Evolutionary conservation across 2,113 vertebrate species (phyloP), one percentile per base, ranked within the genome.

Genomic region (Hippoglossus stenolepis): DNA sequence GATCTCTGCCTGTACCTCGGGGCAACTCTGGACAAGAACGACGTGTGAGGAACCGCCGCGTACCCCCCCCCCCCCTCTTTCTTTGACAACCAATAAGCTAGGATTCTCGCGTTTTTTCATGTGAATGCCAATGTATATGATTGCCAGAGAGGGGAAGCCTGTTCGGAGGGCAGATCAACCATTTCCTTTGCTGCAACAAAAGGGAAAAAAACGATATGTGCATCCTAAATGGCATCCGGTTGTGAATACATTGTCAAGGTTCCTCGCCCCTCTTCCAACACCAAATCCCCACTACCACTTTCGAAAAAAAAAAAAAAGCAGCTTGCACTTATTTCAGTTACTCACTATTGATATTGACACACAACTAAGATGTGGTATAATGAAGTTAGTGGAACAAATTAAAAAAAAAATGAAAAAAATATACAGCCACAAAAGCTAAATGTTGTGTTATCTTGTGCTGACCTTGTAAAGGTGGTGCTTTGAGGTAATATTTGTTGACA

Each of bases 281-380:
- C 85, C 78, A 86, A 88, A 78, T 63, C 54, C 80, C 75, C 26
- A 79, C 80, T 74, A 83, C 82, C 89, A 90, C 84, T 88, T 91
- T 85, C 45, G 68, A 84, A 76, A 85, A 70, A 59, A 73, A 79
- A 85, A 70, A 65, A 80, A 80, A 92, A 93, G 91, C 93, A 94
- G 91, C 93, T 94, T 95, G 94, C 93, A 94, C 93, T 94, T 93
- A 90, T 90, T 86, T 90, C 89, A 92, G 77, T 87, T 90, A 91
- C 75, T 91, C 89, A 91, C 84, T 88, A 79, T 83, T 83, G 85
- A 86, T 90, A 87, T 86, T 87, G 91, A 91, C 86, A 91, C 86
- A 77, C 80, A 73, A 90, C 87, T 85, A 62, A 86, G 74, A 87
- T 85, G 88, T 93, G 82, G 87, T 89, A 87, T 89, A 84, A 84